Percentiles rank a stretch among this genome's conserved stretches.
Evolutionary conservation across 2,113 vertebrate genomes (phyloP).

Genomic region (Cebus imitator): DNA sequence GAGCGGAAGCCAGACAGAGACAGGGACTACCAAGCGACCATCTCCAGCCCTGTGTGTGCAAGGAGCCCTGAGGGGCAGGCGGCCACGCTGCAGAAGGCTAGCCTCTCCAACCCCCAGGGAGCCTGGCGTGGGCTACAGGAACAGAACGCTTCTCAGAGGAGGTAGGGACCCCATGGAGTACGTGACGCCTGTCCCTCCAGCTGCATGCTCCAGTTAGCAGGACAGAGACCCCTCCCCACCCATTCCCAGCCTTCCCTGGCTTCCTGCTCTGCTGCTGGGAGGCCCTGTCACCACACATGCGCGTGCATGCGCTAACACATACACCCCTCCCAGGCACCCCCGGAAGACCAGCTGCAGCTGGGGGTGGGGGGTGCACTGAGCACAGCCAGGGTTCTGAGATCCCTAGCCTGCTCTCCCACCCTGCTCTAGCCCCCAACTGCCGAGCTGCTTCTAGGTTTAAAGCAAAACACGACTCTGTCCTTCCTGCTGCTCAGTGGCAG

Average conservation of each 20-base stretch:
- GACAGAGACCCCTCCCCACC: constrained; percentile 54
- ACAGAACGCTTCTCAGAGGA: not conserved
- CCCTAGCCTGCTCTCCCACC: not conserved
- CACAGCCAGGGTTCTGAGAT: not conserved
- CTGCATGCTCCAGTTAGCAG: not conserved
- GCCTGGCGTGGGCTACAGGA: not conserved
- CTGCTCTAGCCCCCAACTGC: not conserved
- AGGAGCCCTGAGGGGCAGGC: not conserved
- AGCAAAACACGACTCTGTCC: constrained; percentile 36
- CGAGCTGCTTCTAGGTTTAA: constrained; percentile 34
- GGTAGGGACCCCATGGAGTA: not conserved
- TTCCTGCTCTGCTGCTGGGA: constrained; percentile 39
- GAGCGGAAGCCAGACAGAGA: constrained; percentile 33
- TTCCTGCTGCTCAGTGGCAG: not conserved
- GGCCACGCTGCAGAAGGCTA: not conserved
- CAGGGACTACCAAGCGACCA: not conserved
- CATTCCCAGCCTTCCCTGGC: not conserved
- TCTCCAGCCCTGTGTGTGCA: not conserved
- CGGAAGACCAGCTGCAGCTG: not conserved
- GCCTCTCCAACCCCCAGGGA: not conserved
- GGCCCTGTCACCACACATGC: not conserved
- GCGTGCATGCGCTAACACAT: not conserved
- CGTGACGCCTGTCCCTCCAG: not conserved
- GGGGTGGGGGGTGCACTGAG: not conserved
- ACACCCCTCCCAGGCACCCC: not conserved